phyloP scores from a whole-genome alignment of 2,888 invertebrate genomes.

The Yponomeuta malinellus region DNA sequence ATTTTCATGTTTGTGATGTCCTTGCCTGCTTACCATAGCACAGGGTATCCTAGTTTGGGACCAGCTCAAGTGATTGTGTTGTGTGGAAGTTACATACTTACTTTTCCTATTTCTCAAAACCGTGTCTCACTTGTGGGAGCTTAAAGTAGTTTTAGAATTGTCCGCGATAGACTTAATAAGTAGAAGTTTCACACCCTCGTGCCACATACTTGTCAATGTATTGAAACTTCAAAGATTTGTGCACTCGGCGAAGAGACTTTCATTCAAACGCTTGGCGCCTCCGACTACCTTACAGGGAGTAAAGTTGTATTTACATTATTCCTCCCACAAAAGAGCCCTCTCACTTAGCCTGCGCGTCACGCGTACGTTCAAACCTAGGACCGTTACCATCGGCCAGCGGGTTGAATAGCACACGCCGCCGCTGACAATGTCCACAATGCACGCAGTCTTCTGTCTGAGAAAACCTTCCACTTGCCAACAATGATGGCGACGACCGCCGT shows the following conservation, averaged over 20 bases:
- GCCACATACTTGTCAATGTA: too few relatives aligned
- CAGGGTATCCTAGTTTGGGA: too few relatives aligned
- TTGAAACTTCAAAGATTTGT: too few relatives aligned
- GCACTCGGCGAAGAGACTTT: not conserved
- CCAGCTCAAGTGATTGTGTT: too few relatives aligned
- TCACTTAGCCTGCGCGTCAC: not conserved
- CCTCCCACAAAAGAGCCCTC: not conserved
- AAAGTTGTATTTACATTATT: not conserved
- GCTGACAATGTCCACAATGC: not conserved
- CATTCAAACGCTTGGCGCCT: not conserved
- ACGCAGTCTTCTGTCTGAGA: not conserved
- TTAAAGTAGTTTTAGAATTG: too few relatives aligned
- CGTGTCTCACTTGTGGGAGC: too few relatives aligned
- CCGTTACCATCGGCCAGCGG: not conserved
- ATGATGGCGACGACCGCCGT: not conserved
- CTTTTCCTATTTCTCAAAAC: too few relatives aligned
- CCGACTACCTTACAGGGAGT: conserved; percentile 1
- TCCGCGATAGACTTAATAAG: too few relatives aligned
- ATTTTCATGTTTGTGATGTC: too few relatives aligned
- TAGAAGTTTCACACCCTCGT: too few relatives aligned
- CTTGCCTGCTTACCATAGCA: too few relatives aligned
- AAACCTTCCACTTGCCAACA: not conserved
- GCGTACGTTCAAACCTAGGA: not conserved
- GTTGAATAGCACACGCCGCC: not conserved
- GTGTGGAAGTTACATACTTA: too few relatives aligned